phyloP scores from a whole-genome alignment of 2,797 vertebrate genomes.

The Hozukius guyotensis region DNA sequence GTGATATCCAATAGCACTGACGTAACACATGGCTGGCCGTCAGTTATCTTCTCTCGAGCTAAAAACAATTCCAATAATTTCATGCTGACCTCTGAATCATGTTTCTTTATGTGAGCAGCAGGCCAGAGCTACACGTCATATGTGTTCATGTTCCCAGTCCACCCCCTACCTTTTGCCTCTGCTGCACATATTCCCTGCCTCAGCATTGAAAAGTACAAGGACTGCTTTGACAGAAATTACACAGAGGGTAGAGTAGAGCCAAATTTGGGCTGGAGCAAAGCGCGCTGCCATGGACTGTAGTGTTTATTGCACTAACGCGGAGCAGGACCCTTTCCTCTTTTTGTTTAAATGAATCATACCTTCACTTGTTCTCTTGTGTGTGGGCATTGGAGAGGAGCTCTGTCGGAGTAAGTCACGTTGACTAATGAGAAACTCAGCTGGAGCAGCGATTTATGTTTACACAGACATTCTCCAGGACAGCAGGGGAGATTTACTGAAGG shows the following conservation, averaged over 20 bases:
- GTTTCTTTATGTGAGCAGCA: neutral
- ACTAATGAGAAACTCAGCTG: conserved; percentile 68
- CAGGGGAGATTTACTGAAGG: conserved; percentile 29
- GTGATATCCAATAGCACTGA: conserved; percentile 35
- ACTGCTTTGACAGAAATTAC: conserved; percentile 22
- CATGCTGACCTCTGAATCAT: conserved; percentile 41
- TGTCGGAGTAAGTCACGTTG: conserved; percentile 43
- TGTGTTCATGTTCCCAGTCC: neutral
- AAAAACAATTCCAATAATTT: conserved; percentile 41
- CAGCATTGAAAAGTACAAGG: conserved; percentile 33
- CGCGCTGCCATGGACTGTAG: neutral
- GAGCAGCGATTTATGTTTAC: conserved; percentile 62
- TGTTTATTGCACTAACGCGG: conserved; percentile 54
- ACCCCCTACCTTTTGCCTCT: neutral
- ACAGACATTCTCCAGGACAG: conserved; percentile 58
- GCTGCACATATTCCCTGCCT: neutral
- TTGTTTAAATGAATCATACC: conserved; percentile 61
- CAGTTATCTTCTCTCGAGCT: conserved; percentile 10
- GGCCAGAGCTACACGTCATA: neutral
- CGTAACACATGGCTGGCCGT: conserved; percentile 16
- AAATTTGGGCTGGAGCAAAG: conserved; percentile 66
- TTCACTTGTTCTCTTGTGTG: conserved; percentile 43
- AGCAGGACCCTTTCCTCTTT: conserved; percentile 45
- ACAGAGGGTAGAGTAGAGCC: conserved; percentile 30
- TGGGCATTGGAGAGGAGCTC: conserved; percentile 42